A percentile compares a stretch with the other conserved stretches of the same genome.
These are phyloP conservation scores for Oreocharis arfaki DNA, from an alignment of 2,113 vertebrate species.

Conservation along the genomic window DNA sequence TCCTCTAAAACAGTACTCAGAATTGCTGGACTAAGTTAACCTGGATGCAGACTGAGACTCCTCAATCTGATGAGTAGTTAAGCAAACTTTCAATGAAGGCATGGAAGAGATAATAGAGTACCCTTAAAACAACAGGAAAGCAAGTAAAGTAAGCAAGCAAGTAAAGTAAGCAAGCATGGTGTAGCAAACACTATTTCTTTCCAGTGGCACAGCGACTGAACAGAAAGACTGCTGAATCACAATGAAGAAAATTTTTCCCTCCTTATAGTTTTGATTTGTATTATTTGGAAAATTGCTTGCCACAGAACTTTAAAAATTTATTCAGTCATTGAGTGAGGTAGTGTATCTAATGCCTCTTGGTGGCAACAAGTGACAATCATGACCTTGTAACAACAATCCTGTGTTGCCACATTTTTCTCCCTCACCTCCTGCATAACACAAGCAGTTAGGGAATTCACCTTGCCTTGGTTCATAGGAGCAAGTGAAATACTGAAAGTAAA, in stretches of 20 bases:
- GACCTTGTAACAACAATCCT: neutral
- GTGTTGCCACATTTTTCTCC: neutral
- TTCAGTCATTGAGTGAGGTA: neutral
- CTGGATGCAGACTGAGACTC: neutral
- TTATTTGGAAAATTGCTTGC: neutral
- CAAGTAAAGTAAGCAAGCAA: neutral
- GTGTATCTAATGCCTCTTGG: neutral
- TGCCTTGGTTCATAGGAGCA: neutral
- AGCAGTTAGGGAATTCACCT: neutral
- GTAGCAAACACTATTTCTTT: neutral
- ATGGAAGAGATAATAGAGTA: neutral
- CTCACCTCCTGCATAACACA: neutral
- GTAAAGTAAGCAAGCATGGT: neutral
- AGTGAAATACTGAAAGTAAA: neutral
- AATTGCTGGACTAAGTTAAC: neutral
- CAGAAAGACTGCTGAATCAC: neutral
- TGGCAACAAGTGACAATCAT: neutral
- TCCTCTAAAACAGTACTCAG: neutral
- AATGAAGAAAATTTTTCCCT: neutral
- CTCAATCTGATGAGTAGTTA: neutral
- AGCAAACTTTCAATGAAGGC: neutral
- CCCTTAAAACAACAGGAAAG: neutral
- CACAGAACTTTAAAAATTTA: neutral
- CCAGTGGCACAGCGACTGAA: neutral
- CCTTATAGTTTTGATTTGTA: neutral